These are phyloP conservation scores for Heliconius hermathena DNA, from an alignment of 1,140 invertebrate genomes.

Conservation along the genomic window DNA sequence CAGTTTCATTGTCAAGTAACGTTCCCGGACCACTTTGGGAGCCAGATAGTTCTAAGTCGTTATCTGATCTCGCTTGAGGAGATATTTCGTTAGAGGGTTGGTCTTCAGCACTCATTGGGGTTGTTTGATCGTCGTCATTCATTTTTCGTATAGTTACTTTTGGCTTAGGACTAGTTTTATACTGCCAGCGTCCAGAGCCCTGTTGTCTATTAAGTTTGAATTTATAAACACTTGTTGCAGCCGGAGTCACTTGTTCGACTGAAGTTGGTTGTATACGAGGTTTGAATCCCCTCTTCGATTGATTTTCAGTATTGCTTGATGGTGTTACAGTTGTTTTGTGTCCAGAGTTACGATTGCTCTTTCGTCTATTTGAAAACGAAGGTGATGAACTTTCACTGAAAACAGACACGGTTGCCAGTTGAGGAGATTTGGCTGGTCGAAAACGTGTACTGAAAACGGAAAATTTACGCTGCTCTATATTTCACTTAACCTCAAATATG, in stretches of 20 bases:
- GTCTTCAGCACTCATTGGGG: slow-evolving; percentile 65
- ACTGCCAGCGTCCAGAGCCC: slow-evolving; percentile 89
- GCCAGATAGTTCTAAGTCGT: slow-evolving; percentile 87
- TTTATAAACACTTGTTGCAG: slow-evolving; percentile 85
- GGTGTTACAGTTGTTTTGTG: slow-evolving; percentile 73
- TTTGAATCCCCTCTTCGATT: slow-evolving; percentile 83
- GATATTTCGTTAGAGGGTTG: slow-evolving; percentile 70
- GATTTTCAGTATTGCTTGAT: slow-evolving; percentile 70
- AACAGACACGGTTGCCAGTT: slow-evolving; percentile 84
- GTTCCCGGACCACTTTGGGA: slow-evolving; percentile 84
- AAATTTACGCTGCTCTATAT: slow-evolving; percentile 16
- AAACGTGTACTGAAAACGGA: slow-evolving; percentile 77
- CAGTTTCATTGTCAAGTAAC: slow-evolving; percentile 83
- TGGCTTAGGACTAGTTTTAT: slow-evolving; percentile 93
- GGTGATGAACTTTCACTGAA: slow-evolving; percentile 83
- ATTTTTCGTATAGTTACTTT: slow-evolving; percentile 90
- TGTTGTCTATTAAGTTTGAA: slow-evolving; percentile 89
- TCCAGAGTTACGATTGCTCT: slow-evolving; percentile 72
- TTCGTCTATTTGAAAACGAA: slow-evolving; percentile 76
- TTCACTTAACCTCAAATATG: background rate
- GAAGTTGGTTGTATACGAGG: slow-evolving; percentile 82
- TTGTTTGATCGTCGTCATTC: slow-evolving; percentile 82
- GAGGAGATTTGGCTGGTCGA: slow-evolving; percentile 75
- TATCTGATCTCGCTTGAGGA: slow-evolving; percentile 79
- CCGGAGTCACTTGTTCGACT: slow-evolving; percentile 77